Evolutionary conservation across 2,113 vertebrate genomes (phyloP).

Genomic region (Nothoprocta perdicaria): DNA sequence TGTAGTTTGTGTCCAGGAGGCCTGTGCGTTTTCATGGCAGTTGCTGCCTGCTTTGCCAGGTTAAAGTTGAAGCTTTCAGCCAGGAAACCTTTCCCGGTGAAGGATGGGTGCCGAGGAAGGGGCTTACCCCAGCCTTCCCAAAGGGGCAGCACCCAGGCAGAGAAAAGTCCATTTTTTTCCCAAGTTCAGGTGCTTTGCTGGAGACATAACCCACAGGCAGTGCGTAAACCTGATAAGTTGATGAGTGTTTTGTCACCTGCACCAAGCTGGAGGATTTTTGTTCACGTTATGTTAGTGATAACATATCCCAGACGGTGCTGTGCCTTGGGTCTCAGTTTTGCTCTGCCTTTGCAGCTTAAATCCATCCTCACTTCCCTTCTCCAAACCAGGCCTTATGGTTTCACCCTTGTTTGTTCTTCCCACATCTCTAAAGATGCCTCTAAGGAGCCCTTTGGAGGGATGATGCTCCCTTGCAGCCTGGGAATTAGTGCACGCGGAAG

Average conservation of each 20-base stretch:
- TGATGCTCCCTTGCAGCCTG: accelerated
- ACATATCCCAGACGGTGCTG: background rate
- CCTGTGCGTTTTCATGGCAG: background rate
- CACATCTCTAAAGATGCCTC: background rate
- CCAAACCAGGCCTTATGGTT: accelerated
- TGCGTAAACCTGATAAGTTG: background rate
- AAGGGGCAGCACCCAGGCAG: background rate
- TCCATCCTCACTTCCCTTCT: background rate
- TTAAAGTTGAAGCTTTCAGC: background rate
- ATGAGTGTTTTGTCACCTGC: background rate
- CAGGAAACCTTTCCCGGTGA: background rate
- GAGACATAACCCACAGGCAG: background rate
- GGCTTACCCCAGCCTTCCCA: constrained; percentile 11
- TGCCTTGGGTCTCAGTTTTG: background rate
- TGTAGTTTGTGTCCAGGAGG: background rate
- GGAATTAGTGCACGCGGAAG: background rate
- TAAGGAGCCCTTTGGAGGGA: background rate
- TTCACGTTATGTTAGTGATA: constrained; percentile 6
- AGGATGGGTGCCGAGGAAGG: background rate
- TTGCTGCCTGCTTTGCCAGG: background rate
- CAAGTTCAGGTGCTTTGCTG: background rate
- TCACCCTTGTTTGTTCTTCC: background rate
- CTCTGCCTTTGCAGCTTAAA: background rate
- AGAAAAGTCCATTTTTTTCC: constrained; percentile 17
- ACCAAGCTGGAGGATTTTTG: background rate